Percentiles rank a stretch among this genome's conserved stretches.
Evolutionary conservation across 2,113 vertebrate genomes (phyloP).

Genomic region (Meleagris gallopavo): DNA sequence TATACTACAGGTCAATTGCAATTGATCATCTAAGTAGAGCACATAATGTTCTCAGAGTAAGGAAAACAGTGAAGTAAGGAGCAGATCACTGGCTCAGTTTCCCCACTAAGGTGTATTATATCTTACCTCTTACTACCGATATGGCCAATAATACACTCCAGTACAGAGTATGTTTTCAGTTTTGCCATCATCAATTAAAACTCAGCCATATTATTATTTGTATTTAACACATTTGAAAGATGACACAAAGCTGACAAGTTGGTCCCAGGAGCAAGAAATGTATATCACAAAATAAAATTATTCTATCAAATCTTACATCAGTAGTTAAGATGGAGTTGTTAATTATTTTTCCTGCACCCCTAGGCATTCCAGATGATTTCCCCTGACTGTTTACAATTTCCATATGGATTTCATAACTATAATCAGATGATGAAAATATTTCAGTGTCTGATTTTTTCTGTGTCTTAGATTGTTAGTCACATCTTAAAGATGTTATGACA

Average conservation of each 20-base stretch:
- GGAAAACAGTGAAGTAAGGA: neutral
- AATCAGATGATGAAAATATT: neutral
- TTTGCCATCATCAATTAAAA: neutral
- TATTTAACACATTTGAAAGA: neutral
- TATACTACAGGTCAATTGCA: neutral
- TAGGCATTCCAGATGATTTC: neutral
- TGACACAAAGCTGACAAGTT: neutral
- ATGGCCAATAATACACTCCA: neutral
- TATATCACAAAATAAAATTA: neutral
- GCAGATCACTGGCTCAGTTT: neutral
- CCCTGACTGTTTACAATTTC: neutral
- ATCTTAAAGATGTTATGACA: neutral
- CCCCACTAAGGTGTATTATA: too few relatives aligned
- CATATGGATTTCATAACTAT: neutral
- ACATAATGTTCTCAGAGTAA: neutral
- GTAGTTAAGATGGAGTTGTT: neutral
- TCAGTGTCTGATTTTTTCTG: neutral
- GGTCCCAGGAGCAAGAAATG: neutral
- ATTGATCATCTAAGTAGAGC: neutral
- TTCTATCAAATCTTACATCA: neutral
- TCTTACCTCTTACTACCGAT: neutral
- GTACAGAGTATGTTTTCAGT: neutral
- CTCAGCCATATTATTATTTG: neutral
- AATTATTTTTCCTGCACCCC: neutral
- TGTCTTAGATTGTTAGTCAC: neutral